Percentiles rank a stretch among this genome's conserved stretches.
These are phyloP conservation scores for Pangasius krempfi DNA, from an alignment of 2,797 vertebrate species.

Conservation along the genomic window DNA sequence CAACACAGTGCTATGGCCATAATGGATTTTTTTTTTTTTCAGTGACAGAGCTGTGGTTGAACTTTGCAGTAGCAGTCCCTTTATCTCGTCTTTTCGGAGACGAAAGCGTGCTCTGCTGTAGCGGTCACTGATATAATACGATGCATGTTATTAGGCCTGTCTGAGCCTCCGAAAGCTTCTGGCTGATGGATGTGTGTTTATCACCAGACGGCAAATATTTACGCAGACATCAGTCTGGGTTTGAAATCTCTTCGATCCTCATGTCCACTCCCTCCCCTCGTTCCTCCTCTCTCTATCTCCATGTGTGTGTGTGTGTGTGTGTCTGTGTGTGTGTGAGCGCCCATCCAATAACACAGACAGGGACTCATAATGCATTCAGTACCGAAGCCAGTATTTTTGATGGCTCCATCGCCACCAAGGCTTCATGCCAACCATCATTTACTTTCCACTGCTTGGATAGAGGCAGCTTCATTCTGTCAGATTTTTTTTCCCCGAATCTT, in stretches of 20 bases:
- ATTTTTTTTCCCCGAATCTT: too few species aligned
- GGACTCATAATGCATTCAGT: constrained; percentile 26
- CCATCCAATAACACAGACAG: constrained; percentile 23
- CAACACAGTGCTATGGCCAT: constrained; percentile 61
- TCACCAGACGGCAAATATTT: constrained; percentile 76
- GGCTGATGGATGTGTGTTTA: constrained; percentile 72
- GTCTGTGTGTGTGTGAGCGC: not conserved
- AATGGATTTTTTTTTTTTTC: not conserved
- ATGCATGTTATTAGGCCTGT: constrained; percentile 47
- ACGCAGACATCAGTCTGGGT: constrained; percentile 67
- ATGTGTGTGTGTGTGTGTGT: not conserved
- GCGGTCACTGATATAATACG: constrained; percentile 13
- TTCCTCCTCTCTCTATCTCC: not conserved
- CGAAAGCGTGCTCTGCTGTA: not conserved
- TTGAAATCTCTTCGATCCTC: constrained; percentile 66
- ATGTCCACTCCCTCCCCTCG: constrained; percentile 13
- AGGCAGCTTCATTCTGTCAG: not conserved
- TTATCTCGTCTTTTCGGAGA: constrained; percentile 3
- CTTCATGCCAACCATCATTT: constrained; percentile 20
- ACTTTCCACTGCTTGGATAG: not conserved
- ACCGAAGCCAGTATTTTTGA: constrained; percentile 34
- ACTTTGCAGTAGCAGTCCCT: not conserved
- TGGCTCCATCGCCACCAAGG: constrained; percentile 24
- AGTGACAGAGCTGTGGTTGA: not conserved
- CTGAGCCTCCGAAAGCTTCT: constrained; percentile 50